A percentile compares a stretch with the other conserved stretches of the same genome.
phyloP scores from a whole-genome alignment of 2,113 vertebrate genomes.

The Orthonyx spaldingii region DNA sequence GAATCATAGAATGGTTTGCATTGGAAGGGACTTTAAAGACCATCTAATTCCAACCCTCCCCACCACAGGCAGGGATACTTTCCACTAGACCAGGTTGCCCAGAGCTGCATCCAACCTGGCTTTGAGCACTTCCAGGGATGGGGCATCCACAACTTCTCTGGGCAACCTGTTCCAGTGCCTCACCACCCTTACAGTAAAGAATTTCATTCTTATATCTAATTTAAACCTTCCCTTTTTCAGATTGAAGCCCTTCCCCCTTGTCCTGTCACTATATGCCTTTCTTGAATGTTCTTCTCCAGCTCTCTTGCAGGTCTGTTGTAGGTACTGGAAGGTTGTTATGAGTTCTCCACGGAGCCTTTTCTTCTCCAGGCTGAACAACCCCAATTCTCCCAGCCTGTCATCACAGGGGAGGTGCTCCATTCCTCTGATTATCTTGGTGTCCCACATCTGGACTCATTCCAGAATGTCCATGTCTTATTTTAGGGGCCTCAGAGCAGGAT shows the following conservation, averaged over 20 bases:
- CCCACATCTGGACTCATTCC: background rate
- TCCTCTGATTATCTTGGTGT: background rate
- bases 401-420: background rate
- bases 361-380: background rate
- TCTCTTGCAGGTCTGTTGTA: background rate
- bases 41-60: background rate
- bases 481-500: background rate
- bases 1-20: background rate
- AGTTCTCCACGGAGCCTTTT: background rate
- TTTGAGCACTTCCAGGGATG: background rate
- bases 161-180: background rate
- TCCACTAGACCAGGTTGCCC: background rate
- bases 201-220: background rate
- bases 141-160: background rate
- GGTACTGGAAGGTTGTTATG: background rate
- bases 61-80: fast-evolving
- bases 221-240: background rate
- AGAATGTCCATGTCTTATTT: background rate
- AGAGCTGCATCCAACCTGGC: background rate
- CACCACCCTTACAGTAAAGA: background rate
- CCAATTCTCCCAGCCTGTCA: background rate
- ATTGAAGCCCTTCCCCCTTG: background rate
- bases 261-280: background rate
- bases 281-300: background rate
- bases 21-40: background rate